Evolutionary conservation across 2,888 invertebrate genomes (phyloP).

Genomic region (Serripes groenlandicus): DNA sequence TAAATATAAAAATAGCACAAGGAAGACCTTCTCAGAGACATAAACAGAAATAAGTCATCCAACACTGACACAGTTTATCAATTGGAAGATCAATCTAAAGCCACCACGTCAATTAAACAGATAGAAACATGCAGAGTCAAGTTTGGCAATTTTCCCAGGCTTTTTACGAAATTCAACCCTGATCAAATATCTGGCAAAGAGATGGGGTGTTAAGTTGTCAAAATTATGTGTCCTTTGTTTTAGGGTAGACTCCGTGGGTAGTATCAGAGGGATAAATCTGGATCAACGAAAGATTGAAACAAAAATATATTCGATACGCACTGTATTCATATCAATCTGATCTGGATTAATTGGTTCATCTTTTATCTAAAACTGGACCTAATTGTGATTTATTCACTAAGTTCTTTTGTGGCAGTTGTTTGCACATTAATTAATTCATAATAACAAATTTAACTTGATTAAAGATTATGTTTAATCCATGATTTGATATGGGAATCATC

Average conservation of each 20-base stretch:
- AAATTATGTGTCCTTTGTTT: conserved; percentile 5
- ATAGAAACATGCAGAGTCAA: conserved; percentile 2
- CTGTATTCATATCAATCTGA: conserved; percentile 6
- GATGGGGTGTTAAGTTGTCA: conserved; percentile 10
- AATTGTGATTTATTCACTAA: conserved; percentile 13
- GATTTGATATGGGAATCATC: no score
- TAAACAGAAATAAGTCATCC: background rate
- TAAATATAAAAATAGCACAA: no score
- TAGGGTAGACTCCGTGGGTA: background rate
- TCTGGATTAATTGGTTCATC: conserved; percentile 16
- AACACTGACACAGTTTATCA: background rate
- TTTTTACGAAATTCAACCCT: conserved; percentile 4
- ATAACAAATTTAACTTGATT: conserved; percentile 21
- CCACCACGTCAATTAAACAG: background rate
- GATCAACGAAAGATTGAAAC: background rate
- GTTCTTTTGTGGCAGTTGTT: conserved; percentile 19
- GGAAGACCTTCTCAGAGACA: no score
- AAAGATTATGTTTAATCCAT: conserved; percentile 17
- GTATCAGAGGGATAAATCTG: background rate
- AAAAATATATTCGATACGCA: background rate
- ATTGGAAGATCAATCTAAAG: background rate
- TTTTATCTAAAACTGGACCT: conserved; percentile 11
- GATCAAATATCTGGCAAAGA: conserved; percentile 13
- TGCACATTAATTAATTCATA: conserved; percentile 13
- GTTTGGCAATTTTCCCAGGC: conserved; percentile 22